These are phyloP conservation scores for Azorinus chamasolen DNA, from an alignment of 2,888 invertebrate genomes.

Conservation along the genomic window DNA sequence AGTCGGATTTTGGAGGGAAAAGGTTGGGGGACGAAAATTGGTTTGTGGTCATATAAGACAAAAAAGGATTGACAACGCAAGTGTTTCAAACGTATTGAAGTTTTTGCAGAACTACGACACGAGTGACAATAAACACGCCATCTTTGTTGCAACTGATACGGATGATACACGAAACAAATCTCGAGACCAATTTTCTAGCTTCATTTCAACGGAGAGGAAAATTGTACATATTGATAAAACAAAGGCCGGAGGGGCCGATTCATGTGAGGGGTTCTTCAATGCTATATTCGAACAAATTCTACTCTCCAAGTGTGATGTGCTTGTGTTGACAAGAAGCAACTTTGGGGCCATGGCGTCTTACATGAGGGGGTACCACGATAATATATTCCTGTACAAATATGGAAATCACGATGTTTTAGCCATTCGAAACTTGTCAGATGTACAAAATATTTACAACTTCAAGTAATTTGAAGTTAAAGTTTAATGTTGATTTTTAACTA, in stretches of 20 bases:
- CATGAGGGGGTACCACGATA: conserved; percentile 12
- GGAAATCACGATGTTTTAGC: neutral
- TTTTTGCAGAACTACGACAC: too few relatives aligned
- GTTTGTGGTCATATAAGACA: too few relatives aligned
- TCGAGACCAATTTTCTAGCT: neutral
- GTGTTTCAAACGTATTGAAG: too few relatives aligned
- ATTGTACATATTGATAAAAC: conserved; percentile 45
- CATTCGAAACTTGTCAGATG: conserved; percentile 7
- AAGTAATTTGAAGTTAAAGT: conserved; percentile 1
- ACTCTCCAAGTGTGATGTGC: conserved; percentile 32
- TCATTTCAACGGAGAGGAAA: neutral
- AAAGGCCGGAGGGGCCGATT: neutral
- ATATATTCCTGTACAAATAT: conserved; percentile 22
- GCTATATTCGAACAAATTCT: conserved; percentile 39
- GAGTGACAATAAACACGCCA: conserved; percentile 11
- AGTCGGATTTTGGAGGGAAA: too few relatives aligned
- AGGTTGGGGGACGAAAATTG: too few relatives aligned
- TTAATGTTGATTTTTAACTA: too few relatives aligned
- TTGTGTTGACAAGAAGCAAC: conserved; percentile 45
- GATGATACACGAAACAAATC: conserved; percentile 13
- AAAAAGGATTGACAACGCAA: too few relatives aligned
- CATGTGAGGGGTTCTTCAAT: conserved; percentile 31
- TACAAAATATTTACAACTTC: conserved; percentile 21
- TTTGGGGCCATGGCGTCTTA: conserved; percentile 44
- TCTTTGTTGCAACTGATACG: conserved; percentile 51